Base-by-base conservation (phyloP, 2,797 vertebrate genomes). In the Loris lydekkerianus region DNA sequence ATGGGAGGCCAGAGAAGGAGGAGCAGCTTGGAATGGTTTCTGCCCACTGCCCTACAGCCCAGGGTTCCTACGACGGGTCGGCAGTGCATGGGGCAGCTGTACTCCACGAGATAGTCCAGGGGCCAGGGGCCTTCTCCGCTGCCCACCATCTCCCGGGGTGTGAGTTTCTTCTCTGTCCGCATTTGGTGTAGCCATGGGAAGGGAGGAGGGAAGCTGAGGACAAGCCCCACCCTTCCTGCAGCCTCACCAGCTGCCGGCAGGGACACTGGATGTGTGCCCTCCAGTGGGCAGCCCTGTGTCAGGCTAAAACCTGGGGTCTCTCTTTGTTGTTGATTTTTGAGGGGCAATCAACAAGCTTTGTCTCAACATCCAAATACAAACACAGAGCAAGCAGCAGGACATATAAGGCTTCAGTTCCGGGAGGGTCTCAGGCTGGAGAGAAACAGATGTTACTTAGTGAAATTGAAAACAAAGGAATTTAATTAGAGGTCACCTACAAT, bases 381-480 rank as follows among this genome's bases (percentile, higher is more conserved):
- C 4, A 8, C 13, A 20, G 58, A 56, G 23, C 7, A 53, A 46
- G 21, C 21, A 37, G 23, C 43, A 17, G 29, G 2, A 67, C 27
- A 23, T 25, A 2, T 15, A 13, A 73, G n/a, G 25, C 31, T 73
- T 23, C 9, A 43, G 10, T 40, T 77, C n/a, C 6, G 9, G 8
- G 15, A 53, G 63, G 84, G 7, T 60, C 60, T 94, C 69, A 82
- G 11, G 40, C 83, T 93, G 40, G 49, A 56, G 34, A 77, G 53
- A 37, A 11, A n/a, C 20, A 49, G 63, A 7, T 75, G 20, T 5
- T 27, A 61, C 0, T 10, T 84, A 37, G 75, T 40, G 40, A n/a
- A 61, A 46, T 7, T 61, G 34, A 0, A 13, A 40, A 75, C 27
- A 43, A 49, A 77, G 31, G 13, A 13, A 75, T 89, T 86, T 46